A percentile compares a stretch with the other conserved stretches of the same genome.
Conservation (phyloP, 2,113 vertebrate species). For the Dolichotis patagonum region DNA sequence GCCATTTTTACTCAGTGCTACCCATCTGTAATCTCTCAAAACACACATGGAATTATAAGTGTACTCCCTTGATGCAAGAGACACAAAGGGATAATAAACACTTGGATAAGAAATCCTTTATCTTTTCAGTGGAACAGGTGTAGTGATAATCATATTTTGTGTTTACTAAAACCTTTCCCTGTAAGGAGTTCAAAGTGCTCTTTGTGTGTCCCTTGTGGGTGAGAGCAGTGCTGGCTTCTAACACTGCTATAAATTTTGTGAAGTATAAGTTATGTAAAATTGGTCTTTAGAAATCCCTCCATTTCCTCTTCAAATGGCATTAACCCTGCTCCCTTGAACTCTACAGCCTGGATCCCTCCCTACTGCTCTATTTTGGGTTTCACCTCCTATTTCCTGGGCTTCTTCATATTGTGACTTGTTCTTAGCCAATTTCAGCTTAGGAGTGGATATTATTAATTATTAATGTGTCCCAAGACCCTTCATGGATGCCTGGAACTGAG, state of each 20-base stretch:
- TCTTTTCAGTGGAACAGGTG: conserved; percentile 53
- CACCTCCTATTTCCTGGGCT: neutral
- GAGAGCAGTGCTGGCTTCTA: neutral
- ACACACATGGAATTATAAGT: neutral
- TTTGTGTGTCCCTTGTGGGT: neutral
- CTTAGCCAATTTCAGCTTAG: neutral
- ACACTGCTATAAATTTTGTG: neutral
- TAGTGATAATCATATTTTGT: conserved; percentile 55
- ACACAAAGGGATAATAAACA: conserved; percentile 24
- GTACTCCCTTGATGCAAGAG: neutral
- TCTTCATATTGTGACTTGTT: neutral
- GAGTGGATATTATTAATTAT: neutral
- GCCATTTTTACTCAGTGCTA: neutral
- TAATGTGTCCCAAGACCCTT: neutral
- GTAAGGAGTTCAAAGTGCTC: conserved; percentile 58
- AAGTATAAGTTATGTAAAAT: neutral
- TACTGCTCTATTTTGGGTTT: neutral
- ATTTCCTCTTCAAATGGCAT: neutral
- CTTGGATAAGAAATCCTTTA: conserved; percentile 64
- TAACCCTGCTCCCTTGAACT: neutral
- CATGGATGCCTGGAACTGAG: neutral
- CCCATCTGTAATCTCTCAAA: conserved; percentile 20
- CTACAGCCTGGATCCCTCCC: neutral
- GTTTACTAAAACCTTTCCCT: conserved; percentile 45
- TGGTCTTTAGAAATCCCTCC: neutral